These are phyloP conservation scores for Microtus montanus DNA, from an alignment of 2,113 vertebrate species.

Conservation along the genomic window DNA sequence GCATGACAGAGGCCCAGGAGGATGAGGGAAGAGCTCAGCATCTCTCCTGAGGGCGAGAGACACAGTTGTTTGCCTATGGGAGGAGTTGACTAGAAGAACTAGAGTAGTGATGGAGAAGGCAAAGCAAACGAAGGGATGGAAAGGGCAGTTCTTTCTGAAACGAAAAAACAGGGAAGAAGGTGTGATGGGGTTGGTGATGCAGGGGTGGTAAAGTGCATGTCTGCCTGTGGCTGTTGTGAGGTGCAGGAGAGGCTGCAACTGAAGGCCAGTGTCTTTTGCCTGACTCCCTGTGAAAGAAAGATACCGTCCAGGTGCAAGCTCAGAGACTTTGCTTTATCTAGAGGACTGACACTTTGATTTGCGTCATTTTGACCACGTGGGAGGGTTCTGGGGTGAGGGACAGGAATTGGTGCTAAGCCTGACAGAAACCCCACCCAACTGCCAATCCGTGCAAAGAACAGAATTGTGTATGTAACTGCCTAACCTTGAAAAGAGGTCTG, in stretches of 20 bases:
- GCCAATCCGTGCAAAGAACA: not conserved
- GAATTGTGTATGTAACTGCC: not conserved
- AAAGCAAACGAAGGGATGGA: not conserved
- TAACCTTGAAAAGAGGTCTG: not conserved
- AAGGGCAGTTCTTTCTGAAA: not conserved
- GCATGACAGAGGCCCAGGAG: not conserved
- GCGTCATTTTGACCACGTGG: not conserved
- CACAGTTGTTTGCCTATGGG: not conserved
- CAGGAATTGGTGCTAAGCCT: not conserved
- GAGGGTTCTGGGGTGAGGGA: not conserved
- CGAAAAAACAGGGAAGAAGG: not conserved
- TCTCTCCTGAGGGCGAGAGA: not conserved
- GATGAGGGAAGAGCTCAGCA: no score
- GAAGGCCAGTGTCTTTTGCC: not conserved
- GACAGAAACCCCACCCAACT: not conserved
- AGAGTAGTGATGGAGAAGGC: not conserved
- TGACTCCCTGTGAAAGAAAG: not conserved
- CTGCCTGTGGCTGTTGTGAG: not conserved
- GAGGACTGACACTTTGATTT: not conserved
- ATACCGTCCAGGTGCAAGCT: not conserved
- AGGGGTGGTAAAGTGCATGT: not conserved
- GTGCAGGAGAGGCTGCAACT: not conserved
- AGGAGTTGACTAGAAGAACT: not conserved
- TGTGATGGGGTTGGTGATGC: not conserved
- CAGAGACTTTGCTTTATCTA: not conserved